phyloP scores from a whole-genome alignment of 2,888 invertebrate genomes.

The Lasioglossum villosulum region DNA sequence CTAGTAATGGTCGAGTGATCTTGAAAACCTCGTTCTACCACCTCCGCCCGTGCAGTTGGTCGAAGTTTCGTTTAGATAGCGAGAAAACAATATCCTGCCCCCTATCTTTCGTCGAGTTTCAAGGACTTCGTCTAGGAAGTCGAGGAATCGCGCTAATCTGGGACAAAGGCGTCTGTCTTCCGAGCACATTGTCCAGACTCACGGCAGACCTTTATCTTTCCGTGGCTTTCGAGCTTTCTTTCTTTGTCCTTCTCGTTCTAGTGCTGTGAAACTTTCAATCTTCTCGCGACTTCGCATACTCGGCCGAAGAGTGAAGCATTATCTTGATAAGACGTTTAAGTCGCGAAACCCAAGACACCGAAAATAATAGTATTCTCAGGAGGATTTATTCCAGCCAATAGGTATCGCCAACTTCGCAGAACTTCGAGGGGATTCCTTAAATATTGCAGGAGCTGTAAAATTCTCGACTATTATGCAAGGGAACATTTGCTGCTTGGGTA shows the following conservation, averaged over 20 bases:
- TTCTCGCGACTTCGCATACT: conserved; percentile 23
- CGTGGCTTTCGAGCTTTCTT: conserved; percentile 18
- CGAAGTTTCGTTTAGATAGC: conserved; percentile 45
- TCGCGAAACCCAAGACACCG: conserved; percentile 7
- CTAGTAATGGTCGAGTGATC: conserved; percentile 26
- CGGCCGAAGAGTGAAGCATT: conserved; percentile 18
- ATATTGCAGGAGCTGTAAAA: neutral
- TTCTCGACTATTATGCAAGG: neutral
- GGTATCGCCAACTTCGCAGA: neutral
- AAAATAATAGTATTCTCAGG: neutral
- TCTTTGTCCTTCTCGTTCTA: neutral
- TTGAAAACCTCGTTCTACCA: neutral
- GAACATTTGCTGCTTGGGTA: neutral
- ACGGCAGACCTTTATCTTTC: conserved; percentile 47
- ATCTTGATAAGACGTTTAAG: conserved; percentile 21
- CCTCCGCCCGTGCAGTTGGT: neutral
- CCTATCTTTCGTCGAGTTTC: conserved; percentile 65
- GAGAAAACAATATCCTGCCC: conserved; percentile 67
- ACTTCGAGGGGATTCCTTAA: neutral
- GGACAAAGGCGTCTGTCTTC: conserved; percentile 53
- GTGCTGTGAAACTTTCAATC: conserved; percentile 5
- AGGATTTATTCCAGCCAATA: neutral
- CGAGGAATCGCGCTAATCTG: conserved; percentile 63
- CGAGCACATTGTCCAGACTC: conserved; percentile 60
- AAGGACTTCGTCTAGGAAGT: conserved; percentile 37